phyloP scores from a whole-genome alignment of 2,888 invertebrate genomes.

The Plebejus anna region DNA sequence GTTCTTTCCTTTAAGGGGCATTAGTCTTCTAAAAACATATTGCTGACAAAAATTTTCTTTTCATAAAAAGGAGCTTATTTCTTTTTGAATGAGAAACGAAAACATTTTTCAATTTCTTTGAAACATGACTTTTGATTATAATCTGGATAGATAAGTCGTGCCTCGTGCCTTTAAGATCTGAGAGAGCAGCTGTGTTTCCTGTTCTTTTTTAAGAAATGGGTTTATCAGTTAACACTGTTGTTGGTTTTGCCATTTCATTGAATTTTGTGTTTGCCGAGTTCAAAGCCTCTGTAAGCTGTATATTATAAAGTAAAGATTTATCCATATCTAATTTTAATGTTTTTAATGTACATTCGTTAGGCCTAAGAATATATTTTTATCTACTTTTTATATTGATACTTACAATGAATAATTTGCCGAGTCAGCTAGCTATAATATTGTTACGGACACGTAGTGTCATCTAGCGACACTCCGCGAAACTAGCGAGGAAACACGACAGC shows the following conservation, averaged over 20 bases:
- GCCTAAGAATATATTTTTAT: no score
- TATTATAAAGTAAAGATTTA: no score
- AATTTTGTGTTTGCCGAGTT: not conserved
- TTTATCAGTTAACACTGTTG: not conserved
- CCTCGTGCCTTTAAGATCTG: not conserved
- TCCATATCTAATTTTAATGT: no score
- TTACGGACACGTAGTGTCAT: no score
- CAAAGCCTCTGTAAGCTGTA: not conserved
- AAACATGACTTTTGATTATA: not conserved
- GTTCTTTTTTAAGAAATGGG: no score
- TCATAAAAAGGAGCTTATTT: constrained; percentile 4
- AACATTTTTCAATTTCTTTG: not conserved
- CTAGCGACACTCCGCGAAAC: no score
- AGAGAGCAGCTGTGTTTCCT: not conserved
- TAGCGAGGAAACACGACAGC: no score
- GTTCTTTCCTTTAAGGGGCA: not conserved
- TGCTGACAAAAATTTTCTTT: constrained; percentile 1
- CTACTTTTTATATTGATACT: no score
- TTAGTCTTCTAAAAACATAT: constrained; percentile 14
- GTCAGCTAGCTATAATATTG: no score
- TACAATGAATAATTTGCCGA: no score
- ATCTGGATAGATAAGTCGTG: not conserved
- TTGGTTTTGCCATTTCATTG: not conserved
- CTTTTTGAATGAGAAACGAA: not conserved
- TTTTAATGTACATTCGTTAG: no score